Evolutionary conservation across 2,888 invertebrate species (phyloP), one percentile per base, ranked within the genome.

Genomic region (Steinernema hermaphroditum): DNA sequence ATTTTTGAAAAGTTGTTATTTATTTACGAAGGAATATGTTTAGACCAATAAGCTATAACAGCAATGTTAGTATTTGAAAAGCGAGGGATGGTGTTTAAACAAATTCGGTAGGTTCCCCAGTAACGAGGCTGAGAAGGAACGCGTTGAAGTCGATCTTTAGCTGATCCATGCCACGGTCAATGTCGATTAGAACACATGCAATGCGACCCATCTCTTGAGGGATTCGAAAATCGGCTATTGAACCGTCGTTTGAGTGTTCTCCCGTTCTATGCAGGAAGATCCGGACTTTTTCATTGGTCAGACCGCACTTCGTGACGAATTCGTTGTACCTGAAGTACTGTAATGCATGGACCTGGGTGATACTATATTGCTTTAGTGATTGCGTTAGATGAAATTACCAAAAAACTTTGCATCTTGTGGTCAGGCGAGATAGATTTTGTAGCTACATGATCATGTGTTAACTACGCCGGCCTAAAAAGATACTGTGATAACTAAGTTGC

Each of bases 171-270:
- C 81, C 82, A 62, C 57, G 72, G 41, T 82, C 80, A 46, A 80
- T 78, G 71, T 80, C 62, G 14, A 68, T 37, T 8, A 41, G 29
- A 0, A 74, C 49, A 41, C 68, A 76, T 14, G 22, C 22, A 43
- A 79, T 79, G 57, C 74, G 80, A 29, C 68, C 57, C 80, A 80
- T 80, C 22, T 78, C 75, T 0, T 71, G 29, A n/a, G 80, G 80
- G 54, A 80, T 37, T 9, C 70, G 74, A 57, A 82, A 82, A 34
- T 75, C 79, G 2, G 80, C 80, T 32, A 82, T 75, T 8, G 88
- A 88, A 75, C 88, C 87, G 80, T 88, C 88, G 80, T 89, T 89
- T 37, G 87, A 80, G 54, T 72, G 68, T 41, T 80, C 79, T 49
- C 68, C 74, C 16, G 80, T 75, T 27, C 81, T 77, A 37, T 76